phyloP scores from a whole-genome alignment of 2,113 vertebrate species.

The Xiphorhynchus elegans region DNA sequence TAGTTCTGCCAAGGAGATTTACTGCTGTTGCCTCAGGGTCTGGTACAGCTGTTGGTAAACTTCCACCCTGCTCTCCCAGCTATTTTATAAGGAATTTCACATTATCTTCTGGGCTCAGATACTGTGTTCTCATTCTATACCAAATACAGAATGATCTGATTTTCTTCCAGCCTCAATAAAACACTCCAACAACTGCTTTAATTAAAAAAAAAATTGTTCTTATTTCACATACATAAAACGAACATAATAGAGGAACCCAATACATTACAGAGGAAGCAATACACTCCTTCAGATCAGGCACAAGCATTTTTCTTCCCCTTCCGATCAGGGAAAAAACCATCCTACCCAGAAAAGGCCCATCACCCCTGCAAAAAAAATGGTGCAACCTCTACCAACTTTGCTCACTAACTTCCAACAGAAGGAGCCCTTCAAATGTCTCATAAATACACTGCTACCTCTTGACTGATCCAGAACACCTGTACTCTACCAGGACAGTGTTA shows the following conservation, averaged over 20 bases:
- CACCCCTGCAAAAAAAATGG: not conserved
- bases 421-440: not conserved
- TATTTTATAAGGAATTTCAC: not conserved
- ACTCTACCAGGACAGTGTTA: not conserved
- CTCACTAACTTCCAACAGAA: not conserved
- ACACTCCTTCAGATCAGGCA: not conserved
- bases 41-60: constrained; percentile 11
- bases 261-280: not conserved
- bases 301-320: not conserved
- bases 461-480: not conserved
- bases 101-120: not conserved
- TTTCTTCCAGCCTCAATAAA: not conserved
- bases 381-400: not conserved
- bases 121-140: not conserved
- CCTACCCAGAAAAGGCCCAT: not conserved
- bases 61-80: not conserved
- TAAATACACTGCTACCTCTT: not conserved
- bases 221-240: not conserved
- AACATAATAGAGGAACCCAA: not conserved
- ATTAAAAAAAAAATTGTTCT: not conserved
- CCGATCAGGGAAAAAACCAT: not conserved
- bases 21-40: not conserved
- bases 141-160: not conserved
- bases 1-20: constrained; percentile 6
- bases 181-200: not conserved